Percentiles rank a stretch among this genome's conserved stretches.
Evolutionary conservation across 1,140 invertebrate genomes (phyloP).

Genomic region (Papilio polyxenes): DNA sequence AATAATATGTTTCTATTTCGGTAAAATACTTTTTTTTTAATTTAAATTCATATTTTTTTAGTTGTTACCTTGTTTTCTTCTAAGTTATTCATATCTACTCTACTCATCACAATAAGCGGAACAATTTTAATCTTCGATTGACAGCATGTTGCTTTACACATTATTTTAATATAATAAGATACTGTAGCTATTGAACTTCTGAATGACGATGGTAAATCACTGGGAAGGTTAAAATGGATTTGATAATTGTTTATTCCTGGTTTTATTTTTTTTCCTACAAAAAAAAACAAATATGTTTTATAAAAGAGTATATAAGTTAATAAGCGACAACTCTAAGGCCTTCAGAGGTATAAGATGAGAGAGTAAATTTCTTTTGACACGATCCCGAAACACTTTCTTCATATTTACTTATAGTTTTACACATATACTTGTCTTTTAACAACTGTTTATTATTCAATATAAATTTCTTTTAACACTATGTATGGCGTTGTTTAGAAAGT

Average conservation of each 20-base stretch:
- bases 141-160: conserved; percentile 52
- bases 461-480: neutral
- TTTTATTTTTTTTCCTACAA: conserved; percentile 60
- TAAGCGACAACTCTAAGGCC: neutral
- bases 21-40: neutral
- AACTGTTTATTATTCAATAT: neutral
- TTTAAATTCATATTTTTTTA: neutral
- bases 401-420: no score
- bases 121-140: conserved; percentile 49
- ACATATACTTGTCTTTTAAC: no score
- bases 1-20: no score
- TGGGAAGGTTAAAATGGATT: conserved; percentile 65
- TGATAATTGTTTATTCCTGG: conserved; percentile 60
- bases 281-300: conserved; percentile 4
- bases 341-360: no score
- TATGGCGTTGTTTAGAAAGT: no score
- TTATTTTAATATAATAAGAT: conserved; percentile 57
- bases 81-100: conserved; percentile 60
- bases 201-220: conserved; percentile 64
- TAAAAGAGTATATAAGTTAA: neutral
- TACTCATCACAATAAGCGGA: conserved; percentile 56
- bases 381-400: no score
- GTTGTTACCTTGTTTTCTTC: conserved; percentile 57
- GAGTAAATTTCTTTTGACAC: no score
- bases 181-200: conserved; percentile 65